These are phyloP conservation scores for Galerucella calmariensis DNA, from an alignment of 2,888 invertebrate species.

Conservation along the genomic window DNA sequence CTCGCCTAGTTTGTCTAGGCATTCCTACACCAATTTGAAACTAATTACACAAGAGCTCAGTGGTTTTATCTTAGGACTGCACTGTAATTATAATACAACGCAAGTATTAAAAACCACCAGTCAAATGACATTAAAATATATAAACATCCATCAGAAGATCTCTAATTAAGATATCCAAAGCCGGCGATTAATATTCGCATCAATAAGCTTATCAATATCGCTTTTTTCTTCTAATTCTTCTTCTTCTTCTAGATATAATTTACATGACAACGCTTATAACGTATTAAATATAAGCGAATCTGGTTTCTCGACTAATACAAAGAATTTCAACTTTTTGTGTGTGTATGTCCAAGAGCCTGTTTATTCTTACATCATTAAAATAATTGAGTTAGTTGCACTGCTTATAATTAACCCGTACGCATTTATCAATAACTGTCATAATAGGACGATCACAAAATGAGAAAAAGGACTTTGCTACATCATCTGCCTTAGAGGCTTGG, in stretches of 20 bases:
- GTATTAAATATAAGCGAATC: neutral
- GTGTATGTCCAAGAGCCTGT: slow-evolving; percentile 2
- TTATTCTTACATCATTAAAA: slow-evolving; percentile 28
- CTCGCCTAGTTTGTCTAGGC: no score
- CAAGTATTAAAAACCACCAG: neutral
- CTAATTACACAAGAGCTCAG: no score
- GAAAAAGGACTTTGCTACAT: neutral
- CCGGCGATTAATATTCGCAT: neutral
- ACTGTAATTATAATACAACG: neutral
- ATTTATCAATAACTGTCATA: slow-evolving; percentile 16
- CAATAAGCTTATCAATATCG: slow-evolving; percentile 4
- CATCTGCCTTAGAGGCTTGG: neutral
- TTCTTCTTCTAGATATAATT: neutral
- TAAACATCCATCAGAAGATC: neutral
- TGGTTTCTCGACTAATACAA: slow-evolving; percentile 6
- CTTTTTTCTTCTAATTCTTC: neutral
- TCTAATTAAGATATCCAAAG: slow-evolving; percentile 4
- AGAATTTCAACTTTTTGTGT: slow-evolving; percentile 3
- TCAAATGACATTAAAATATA: neutral
- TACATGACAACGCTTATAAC: slow-evolving; percentile 16
- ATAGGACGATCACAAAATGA: neutral
- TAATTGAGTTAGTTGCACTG: slow-evolving; percentile 29
- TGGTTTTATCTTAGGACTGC: neutral
- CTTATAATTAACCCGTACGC: slow-evolving; percentile 9
- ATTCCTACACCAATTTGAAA: no score